Evolutionary conservation across 2,888 invertebrate species (phyloP), one percentile per base, ranked within the genome.

Genomic region (Trilocha varians): DNA sequence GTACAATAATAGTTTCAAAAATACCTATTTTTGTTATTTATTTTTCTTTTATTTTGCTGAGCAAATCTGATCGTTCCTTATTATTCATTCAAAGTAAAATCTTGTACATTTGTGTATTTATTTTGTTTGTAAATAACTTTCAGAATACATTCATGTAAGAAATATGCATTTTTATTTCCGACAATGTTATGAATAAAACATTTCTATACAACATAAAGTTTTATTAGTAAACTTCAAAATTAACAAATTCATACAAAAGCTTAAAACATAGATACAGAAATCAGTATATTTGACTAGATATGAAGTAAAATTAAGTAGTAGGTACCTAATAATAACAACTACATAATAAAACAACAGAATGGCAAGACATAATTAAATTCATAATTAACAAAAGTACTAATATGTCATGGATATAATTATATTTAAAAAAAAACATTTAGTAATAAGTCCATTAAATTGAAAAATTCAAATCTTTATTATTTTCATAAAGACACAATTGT

Each of bases 121-220:
- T 73, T 70, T 71, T 70, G 43, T 70, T 78, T 84, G 80, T 82
- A 82, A 75, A 83, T 80, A 77, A 65, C 51, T 74, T 70, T 67
- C 64, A 59, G 57, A 57, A 60, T 66, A 66, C 52, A 67, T 49
- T 52, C 57, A 42, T 57, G 43, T 53, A 32, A 33, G 38, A 41
- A 41, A 32, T 42, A 40, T 36, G 33, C 25, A 5, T 34, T 48
- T 41, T 14, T 25, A 25, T 36, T 36, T 15, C 32, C n/a, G n/a
- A n/a, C n/a, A n/a, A n/a, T n/a, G n/a, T 3, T 25, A 25, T 2
- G 8, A 9, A 25, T 9, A 18, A 25, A 25, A 25, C 25, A 25
- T 25, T 25, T n/a, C n/a, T n/a, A n/a, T n/a, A 25, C 11, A 25
- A 25, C 25, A 25, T 3, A 25, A 25, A 25, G 2, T 25, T 25